phyloP scores from a whole-genome alignment of 2,888 invertebrate species.

The Margaritifera margaritifera region DNA sequence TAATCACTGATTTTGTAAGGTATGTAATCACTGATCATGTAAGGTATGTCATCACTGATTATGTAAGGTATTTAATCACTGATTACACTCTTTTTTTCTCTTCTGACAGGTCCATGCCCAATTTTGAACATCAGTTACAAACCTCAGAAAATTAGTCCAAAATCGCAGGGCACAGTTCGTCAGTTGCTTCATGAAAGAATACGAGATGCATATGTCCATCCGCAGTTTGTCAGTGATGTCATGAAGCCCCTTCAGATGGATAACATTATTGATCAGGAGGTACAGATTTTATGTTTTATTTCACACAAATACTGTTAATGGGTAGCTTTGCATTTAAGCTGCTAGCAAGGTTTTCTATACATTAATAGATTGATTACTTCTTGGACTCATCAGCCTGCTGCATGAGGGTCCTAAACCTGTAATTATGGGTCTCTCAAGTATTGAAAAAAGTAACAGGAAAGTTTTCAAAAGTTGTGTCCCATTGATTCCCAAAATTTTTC shows the following conservation, averaged over 20 bases:
- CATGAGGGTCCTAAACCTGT: too few relatives aligned
- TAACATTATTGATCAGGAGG: conserved; percentile 97
- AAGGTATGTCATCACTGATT: neutral
- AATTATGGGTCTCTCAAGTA: too few relatives aligned
- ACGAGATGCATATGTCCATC: conserved; percentile 97
- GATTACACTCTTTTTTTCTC: neutral
- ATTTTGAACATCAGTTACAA: conserved; percentile 98
- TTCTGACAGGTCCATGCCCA: conserved; percentile 75
- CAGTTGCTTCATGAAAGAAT: conserved; percentile 96
- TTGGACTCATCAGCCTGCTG: too few relatives aligned
- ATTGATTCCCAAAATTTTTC: too few relatives aligned
- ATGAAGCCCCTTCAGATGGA: conserved; percentile 99
- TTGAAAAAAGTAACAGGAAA: too few relatives aligned
- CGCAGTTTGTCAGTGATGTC: conserved; percentile 97
- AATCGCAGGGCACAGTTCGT: conserved; percentile 93
- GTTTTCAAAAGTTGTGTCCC: too few relatives aligned
- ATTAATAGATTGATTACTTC: too few relatives aligned
- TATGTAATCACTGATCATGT: neutral
- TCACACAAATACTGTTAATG: too few relatives aligned
- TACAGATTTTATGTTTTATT: conserved; percentile 68
- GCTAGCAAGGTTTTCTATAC: too few relatives aligned
- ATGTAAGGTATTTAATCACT: neutral
- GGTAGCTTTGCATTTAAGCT: too few relatives aligned
- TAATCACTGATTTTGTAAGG: neutral
- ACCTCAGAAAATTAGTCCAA: conserved; percentile 99